These are phyloP conservation scores for Lepisosteus osseus DNA, from an alignment of 2,113 vertebrate genomes.

Conservation along the genomic window DNA sequence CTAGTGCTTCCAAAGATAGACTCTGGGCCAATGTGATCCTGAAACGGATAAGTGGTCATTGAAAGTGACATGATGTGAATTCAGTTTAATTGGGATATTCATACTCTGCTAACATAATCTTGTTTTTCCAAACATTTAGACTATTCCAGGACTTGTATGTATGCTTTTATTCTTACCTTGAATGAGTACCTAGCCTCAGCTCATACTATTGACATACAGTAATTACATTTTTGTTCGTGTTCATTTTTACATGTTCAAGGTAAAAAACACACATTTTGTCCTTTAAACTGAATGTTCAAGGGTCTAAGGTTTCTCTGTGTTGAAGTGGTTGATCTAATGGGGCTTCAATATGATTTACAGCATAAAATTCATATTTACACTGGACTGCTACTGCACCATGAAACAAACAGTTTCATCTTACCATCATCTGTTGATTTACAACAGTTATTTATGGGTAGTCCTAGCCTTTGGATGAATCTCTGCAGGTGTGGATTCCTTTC, in stretches of 20 bases:
- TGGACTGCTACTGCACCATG: not conserved
- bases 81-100: too few relatives aligned
- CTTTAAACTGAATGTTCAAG: not conserved
- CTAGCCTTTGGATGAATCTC: not conserved
- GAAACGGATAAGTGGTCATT: too few relatives aligned
- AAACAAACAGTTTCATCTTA: conserved; percentile 12
- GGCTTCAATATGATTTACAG: conserved; percentile 1
- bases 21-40: too few relatives aligned
- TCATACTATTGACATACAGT: too few relatives aligned
- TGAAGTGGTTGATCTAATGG: conserved; percentile 3
- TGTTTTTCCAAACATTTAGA: too few relatives aligned
- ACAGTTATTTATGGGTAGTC: not conserved
- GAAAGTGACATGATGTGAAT: too few relatives aligned
- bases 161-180: too few relatives aligned
- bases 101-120: too few relatives aligned
- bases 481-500: conserved; percentile 11
- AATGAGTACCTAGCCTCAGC: too few relatives aligned
- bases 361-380: not conserved
- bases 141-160: too few relatives aligned
- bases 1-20: too few relatives aligned
- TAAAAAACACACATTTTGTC: not conserved
- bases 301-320: conserved; percentile 1
- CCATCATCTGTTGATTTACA: conserved; percentile 2
- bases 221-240: not conserved
- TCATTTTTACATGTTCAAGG: not conserved